Percentiles rank a stretch among this genome's conserved stretches.
These are phyloP conservation scores for Oceanodroma tethys DNA, from an alignment of 2,113 vertebrate genomes.

Conservation along the genomic window DNA sequence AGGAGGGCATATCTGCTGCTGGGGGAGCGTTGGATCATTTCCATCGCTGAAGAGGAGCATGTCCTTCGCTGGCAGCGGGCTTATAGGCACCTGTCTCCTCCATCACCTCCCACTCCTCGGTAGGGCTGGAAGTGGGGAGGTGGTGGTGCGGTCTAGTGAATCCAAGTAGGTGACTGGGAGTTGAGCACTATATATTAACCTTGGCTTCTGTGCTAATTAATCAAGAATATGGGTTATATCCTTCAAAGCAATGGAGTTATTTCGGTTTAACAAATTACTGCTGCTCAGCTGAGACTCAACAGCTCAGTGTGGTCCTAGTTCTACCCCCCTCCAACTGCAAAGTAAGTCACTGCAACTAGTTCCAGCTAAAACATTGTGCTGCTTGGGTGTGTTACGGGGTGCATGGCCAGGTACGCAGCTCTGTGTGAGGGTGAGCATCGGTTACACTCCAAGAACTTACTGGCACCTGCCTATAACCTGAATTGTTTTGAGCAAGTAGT, in stretches of 20 bases:
- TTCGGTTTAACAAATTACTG: conserved; percentile 15
- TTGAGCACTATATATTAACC: not conserved
- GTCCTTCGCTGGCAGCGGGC: not conserved
- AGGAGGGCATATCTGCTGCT: not conserved
- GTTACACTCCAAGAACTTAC: rapidly evolving
- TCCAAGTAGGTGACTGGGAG: not conserved
- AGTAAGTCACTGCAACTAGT: not conserved
- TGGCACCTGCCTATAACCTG: not conserved
- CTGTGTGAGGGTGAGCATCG: not conserved
- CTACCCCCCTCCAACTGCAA: not conserved
- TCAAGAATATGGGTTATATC: conserved; percentile 18
- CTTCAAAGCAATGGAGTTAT: not conserved
- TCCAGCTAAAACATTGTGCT: not conserved
- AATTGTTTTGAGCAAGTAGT: not conserved
- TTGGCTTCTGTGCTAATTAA: conserved; percentile 38
- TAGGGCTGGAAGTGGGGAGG: not conserved
- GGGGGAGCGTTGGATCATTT: not conserved
- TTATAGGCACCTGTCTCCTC: not conserved
- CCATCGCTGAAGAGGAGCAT: not conserved
- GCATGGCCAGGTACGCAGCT: not conserved
- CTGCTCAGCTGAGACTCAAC: conserved; percentile 11
- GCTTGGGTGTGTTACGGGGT: not conserved
- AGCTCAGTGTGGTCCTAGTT: not conserved
- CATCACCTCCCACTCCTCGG: not conserved
- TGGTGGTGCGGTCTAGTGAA: not conserved